Evolutionary conservation across 2,888 invertebrate genomes (phyloP).

Genomic region (Caenorhabditis wallacei): DNA sequence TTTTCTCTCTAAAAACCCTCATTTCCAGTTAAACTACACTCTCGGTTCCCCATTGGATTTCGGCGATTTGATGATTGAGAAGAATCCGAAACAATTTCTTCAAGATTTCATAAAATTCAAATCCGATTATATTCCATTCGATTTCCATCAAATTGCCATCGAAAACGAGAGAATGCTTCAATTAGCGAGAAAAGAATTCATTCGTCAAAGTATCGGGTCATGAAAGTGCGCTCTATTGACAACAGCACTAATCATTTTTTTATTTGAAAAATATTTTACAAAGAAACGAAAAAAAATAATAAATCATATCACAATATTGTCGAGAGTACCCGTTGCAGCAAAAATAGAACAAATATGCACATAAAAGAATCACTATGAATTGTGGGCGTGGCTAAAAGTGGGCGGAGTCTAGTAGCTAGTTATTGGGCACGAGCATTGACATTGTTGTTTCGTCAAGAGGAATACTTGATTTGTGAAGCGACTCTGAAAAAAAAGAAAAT

Average conservation of each 20-base stretch:
- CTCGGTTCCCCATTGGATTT: conserved; percentile 47
- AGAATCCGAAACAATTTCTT: conserved; percentile 33
- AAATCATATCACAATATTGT: background rate
- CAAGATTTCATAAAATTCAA: conserved; percentile 41
- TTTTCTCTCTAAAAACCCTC: background rate
- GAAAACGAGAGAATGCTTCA: conserved; percentile 40
- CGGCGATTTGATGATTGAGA: conserved; percentile 41
- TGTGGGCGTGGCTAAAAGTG: background rate
- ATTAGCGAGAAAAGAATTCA: conserved; percentile 22
- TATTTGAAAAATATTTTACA: background rate
- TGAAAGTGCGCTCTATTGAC: background rate
- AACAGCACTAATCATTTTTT: background rate
- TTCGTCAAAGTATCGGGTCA: conserved; percentile 19
- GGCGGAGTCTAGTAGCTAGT: conserved; percentile 32
- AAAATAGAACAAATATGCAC: conserved; percentile 13
- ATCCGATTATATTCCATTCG: conserved; percentile 22
- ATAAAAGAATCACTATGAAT: conserved; percentile 18
- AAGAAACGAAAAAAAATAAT: background rate
- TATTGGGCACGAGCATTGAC: conserved; percentile 65
- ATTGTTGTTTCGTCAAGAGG: conserved; percentile 67
- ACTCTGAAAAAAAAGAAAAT: conserved; percentile 54
- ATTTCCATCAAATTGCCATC: conserved; percentile 40
- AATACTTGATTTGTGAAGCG: conserved; percentile 68
- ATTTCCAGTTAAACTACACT: conserved; percentile 31
- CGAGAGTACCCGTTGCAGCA: conserved; percentile 9